Evolutionary conservation across 2,113 vertebrate species (phyloP), one percentile per base, ranked within the genome.

Genomic region (Nematolebias whitei): DNA sequence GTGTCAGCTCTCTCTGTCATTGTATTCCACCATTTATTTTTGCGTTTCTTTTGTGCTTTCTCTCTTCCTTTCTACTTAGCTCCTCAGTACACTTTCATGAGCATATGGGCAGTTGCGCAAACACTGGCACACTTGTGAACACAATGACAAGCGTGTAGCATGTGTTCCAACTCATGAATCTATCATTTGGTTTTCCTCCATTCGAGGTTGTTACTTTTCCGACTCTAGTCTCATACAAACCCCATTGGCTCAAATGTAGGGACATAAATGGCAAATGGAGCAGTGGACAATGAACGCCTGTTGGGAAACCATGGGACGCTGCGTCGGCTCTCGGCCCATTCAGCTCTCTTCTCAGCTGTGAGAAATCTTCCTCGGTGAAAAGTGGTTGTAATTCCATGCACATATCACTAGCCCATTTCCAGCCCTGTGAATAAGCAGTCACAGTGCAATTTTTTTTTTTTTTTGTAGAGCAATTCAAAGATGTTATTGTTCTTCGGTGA

Each of bases 311-410:
- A 69, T 50, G 72, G 72, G 78, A 74, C 49, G 54, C 67, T 47
- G 52, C 58, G 55, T 62, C 87, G 88, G 85, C 86, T 73, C 22
- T 0, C 40, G 49, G 68, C 82, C 86, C 64, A 50, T 59, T 71
- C 44, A 39, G 60, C 63, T 75, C 47, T 67, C 64, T 32, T 52
- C 62, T 68, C 29, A 24, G 66, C 48, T 68, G 70, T 68, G 60
- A 78, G 69, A 73, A 81, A 60, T 84, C 85, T 56, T 83, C 79
- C 75, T 71, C 18, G 73, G 80, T 83, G 53, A 69, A 80, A 75
- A 43, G 71, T 63, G 50, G 52, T 90, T 90, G 74, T 82, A 79
- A 88, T 90, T 85, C 88, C 44, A 9, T 11, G 56, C 85, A 81
- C 85, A 85, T 78, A 65, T 68, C 76, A 11, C 50, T 64, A 63